Percentiles rank a stretch among this genome's conserved stretches.
These are phyloP conservation scores for Euwallacea fornicatus DNA, from an alignment of 1,140 invertebrate genomes.

Conservation along the genomic window DNA sequence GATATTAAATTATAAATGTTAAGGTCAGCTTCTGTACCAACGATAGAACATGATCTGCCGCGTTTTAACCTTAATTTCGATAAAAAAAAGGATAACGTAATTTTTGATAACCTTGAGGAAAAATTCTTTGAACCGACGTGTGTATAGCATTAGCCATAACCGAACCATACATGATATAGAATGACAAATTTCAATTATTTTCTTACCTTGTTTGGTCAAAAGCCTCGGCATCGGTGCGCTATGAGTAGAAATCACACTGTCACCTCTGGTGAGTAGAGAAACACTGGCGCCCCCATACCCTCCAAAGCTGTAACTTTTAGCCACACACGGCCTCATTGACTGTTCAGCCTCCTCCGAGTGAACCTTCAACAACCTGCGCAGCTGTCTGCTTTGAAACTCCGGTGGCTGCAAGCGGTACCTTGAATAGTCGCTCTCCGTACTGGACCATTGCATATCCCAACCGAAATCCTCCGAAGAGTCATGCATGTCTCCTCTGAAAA, in stretches of 20 bases:
- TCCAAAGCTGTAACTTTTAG: conserved; percentile 85
- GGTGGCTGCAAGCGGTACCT: conserved; percentile 45
- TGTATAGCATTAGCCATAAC: too few relatives aligned
- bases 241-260: conserved; percentile 53
- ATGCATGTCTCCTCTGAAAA: conserved; percentile 66
- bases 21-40: too few relatives aligned
- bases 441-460: conserved; percentile 51
- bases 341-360: conserved; percentile 60
- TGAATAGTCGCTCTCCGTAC: conserved; percentile 49
- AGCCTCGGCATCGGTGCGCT: conserved; percentile 57
- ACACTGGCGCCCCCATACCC: conserved; percentile 65
- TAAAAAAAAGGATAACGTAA: too few relatives aligned
- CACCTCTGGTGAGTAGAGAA: conserved; percentile 51
- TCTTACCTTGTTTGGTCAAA: conserved; percentile 72
- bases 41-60: too few relatives aligned
- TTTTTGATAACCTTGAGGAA: too few relatives aligned
- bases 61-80: neutral
- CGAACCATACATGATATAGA: too few relatives aligned
- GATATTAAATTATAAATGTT: too few relatives aligned
- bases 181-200: neutral
- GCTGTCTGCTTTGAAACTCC: conserved; percentile 42
- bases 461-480: conserved; percentile 51
- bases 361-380: conserved; percentile 49
- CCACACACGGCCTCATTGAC: conserved; percentile 65
- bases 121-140: too few relatives aligned